Conservation (phyloP, 53 echinoderm and acorn worm species). For the Henricia sp. region DNA sequence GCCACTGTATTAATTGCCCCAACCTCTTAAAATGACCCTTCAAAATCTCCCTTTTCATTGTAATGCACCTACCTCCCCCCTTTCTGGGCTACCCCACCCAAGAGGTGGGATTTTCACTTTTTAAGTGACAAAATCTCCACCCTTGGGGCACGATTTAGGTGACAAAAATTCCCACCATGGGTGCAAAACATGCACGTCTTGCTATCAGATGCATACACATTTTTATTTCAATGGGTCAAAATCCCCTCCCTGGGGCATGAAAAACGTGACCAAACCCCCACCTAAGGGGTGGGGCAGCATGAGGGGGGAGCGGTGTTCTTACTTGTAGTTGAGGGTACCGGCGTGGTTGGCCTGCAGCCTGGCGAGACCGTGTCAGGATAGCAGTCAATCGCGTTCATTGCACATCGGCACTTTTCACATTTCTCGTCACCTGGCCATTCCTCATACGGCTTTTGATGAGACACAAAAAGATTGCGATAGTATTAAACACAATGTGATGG, state of each 20-base stretch:
- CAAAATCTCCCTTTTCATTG: neutral
- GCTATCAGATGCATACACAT: no score
- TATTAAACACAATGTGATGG: neutral
- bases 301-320: neutral
- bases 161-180: no score
- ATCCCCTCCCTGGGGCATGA: no score
- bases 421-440: neutral
- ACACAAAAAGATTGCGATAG: neutral
- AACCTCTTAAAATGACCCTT: neutral
- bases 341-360: conserved; percentile 3
- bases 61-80: neutral
- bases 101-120: no score
- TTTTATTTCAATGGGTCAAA: no score
- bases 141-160: no score
- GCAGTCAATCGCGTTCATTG: conserved; percentile 1
- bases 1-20: neutral
- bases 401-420: conserved; percentile 37
- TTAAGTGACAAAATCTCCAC: no score
- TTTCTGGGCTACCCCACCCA: no score
- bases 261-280: no score
- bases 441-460: conserved; percentile 12
- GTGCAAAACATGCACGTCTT: no score
- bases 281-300: neutral
- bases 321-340: conserved; percentile 20
- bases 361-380: conserved; percentile 4